Percentiles rank a stretch among this genome's conserved stretches.
Conservation (phyloP, 1,140 invertebrate species). For the Drosophila ananassae region DNA sequence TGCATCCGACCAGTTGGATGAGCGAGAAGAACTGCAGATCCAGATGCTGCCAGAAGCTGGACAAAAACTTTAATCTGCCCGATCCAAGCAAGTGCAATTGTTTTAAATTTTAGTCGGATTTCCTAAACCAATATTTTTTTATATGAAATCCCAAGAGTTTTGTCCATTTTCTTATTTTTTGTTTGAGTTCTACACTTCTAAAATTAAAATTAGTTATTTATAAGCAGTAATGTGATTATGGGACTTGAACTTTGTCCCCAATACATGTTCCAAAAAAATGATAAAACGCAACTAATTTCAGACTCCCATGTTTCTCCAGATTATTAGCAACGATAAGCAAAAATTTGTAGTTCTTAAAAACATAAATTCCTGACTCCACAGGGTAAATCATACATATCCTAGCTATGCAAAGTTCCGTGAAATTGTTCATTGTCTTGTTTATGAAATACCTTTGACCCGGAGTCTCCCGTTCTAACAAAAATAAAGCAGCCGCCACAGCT, state of each 20-base stretch:
- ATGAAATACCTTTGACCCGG: slow-evolving; percentile 13
- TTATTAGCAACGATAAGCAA: too few relatives aligned
- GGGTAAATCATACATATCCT: background rate
- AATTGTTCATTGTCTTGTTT: slow-evolving; percentile 15
- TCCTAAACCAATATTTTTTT: background rate
- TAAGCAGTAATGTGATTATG: background rate
- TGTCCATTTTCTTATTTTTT: background rate
- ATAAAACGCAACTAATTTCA: too few relatives aligned
- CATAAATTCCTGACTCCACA: background rate
- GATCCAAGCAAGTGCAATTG: slow-evolving; percentile 12
- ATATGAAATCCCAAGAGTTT: background rate
- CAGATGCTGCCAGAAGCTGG: slow-evolving; percentile 30
- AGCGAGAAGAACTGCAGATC: background rate
- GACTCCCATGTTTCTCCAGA: too few relatives aligned
- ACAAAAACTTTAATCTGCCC: background rate
- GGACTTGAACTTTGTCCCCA: background rate
- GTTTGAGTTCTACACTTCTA: background rate
- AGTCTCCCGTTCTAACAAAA: slow-evolving; percentile 26
- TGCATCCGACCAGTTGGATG: background rate
- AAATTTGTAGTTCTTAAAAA: background rate
- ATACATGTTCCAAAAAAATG: background rate
- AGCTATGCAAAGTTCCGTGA: background rate
- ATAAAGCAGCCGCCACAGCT: slow-evolving; percentile 64
- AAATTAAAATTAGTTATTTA: background rate
- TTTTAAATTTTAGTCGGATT: background rate